phyloP scores from a whole-genome alignment of 2,888 invertebrate genomes.

The Morpho helenor region DNA sequence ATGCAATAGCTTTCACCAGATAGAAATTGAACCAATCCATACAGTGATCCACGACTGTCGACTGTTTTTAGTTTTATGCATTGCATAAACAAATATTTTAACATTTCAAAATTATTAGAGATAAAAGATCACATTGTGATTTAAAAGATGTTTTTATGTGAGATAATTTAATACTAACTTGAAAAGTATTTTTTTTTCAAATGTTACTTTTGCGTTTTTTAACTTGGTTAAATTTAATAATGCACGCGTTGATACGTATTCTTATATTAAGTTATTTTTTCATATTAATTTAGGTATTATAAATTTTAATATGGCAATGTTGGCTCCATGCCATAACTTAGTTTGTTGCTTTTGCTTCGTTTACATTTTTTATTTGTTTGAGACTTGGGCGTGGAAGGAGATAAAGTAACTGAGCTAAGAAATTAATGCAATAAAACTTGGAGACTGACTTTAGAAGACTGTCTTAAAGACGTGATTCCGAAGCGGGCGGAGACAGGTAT shows the following conservation, averaged over 20 bases:
- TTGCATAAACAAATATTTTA: constrained; percentile 35
- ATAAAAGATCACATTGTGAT: constrained; percentile 71
- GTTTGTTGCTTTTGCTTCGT: constrained; percentile 43
- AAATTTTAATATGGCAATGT: constrained; percentile 31
- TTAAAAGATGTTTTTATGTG: constrained; percentile 72
- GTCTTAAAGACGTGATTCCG: constrained; percentile 64
- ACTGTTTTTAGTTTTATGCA: constrained; percentile 22
- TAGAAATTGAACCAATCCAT: constrained; percentile 5
- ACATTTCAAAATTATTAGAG: constrained; percentile 52
- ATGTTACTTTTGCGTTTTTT: constrained; percentile 68
- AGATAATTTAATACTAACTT: constrained; percentile 69
- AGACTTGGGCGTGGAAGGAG: constrained; percentile 43
- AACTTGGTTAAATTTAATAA: constrained; percentile 59
- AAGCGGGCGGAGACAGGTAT: constrained; percentile 31
- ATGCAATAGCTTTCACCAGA: not conserved
- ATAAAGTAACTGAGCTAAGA: constrained; percentile 53
- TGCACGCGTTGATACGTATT: constrained; percentile 55
- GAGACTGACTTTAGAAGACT: constrained; percentile 78
- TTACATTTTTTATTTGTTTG: constrained; percentile 42
- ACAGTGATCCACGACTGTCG: constrained; percentile 1
- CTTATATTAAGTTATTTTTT: constrained; percentile 59
- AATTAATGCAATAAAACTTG: constrained; percentile 76
- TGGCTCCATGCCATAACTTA: constrained; percentile 18
- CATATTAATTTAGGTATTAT: constrained; percentile 55
- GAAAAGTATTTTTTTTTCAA: constrained; percentile 73